Conservation (phyloP, 2,888 invertebrate species). For the Cantharis lateralis region DNA sequence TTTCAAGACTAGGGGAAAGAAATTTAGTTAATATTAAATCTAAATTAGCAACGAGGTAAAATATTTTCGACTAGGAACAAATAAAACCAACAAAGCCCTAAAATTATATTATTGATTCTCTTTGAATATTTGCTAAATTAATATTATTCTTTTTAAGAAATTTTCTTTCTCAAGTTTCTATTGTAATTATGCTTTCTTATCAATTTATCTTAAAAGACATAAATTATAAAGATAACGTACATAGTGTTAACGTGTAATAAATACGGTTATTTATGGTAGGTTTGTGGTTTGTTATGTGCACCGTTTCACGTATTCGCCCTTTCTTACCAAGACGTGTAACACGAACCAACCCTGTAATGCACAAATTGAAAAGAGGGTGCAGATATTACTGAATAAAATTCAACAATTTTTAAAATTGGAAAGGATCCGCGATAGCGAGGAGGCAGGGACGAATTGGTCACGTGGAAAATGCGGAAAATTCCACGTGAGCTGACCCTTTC, state of each 20-base stretch:
- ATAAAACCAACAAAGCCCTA: background rate
- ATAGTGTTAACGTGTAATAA: background rate
- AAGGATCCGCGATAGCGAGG: background rate
- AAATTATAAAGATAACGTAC: background rate
- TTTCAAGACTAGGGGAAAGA: background rate
- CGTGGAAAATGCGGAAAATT: background rate
- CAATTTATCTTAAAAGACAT: background rate
- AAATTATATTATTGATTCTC: background rate
- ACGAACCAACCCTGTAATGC: background rate
- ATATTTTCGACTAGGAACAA: background rate
- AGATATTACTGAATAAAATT: background rate
- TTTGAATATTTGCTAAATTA: background rate
- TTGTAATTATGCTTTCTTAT: background rate
- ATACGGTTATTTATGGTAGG: background rate
- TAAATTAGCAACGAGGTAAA: background rate
- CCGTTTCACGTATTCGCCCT: background rate
- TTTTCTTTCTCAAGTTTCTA: background rate
- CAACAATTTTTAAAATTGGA: background rate
- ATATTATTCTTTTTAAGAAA: background rate
- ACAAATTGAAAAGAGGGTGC: background rate
- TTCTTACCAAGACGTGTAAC: background rate
- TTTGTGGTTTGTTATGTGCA: background rate
- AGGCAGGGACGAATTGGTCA: background rate
- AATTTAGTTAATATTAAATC: background rate
- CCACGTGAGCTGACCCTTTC: background rate